These are phyloP conservation scores for Cladorhizidae sp. DNA, from an alignment of 37 sponge, comb jelly and placozoan species.

Conservation along the genomic window DNA sequence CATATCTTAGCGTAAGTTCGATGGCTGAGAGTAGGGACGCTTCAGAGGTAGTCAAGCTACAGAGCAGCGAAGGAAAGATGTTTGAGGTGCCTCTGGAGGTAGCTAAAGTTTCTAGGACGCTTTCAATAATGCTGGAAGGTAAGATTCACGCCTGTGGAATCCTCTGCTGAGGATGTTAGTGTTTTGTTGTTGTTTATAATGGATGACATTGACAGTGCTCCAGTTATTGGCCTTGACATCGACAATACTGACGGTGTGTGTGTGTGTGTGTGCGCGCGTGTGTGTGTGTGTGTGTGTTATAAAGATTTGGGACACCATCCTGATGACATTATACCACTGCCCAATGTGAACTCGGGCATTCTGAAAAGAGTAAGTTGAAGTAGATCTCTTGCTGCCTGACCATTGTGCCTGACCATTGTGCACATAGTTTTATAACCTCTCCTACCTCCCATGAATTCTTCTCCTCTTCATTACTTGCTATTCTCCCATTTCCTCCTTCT, in stretches of 20 bases:
- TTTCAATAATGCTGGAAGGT: slow-evolving; percentile 62
- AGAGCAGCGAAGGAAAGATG: slow-evolving; percentile 56
- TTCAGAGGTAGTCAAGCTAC: slow-evolving; percentile 3
- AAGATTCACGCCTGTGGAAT: too few species aligned
- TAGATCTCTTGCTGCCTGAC: not conserved
- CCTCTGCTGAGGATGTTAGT: not conserved
- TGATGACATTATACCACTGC: slow-evolving; percentile 61
- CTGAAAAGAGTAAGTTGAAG: slow-evolving; percentile 37
- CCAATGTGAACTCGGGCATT: slow-evolving; percentile 50
- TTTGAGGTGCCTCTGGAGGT: slow-evolving; percentile 40
- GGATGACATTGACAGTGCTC: too few species aligned
- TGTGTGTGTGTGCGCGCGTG: not conserved
- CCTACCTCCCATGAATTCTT: too few species aligned
- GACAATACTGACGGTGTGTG: not conserved
- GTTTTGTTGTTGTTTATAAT: too few species aligned
- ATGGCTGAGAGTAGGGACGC: not conserved
- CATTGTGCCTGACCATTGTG: too few species aligned
- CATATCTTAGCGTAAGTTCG: too few species aligned
- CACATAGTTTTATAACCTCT: too few species aligned
- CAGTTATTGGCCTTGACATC: not conserved
- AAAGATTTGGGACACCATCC: slow-evolving; percentile 43
- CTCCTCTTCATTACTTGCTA: too few species aligned
- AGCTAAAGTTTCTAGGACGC: slow-evolving; percentile 44
- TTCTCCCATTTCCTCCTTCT: too few species aligned
- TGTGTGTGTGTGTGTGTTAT: not conserved